phyloP scores from a whole-genome alignment of 1,140 invertebrate genomes.

The Batillaria attramentaria region DNA sequence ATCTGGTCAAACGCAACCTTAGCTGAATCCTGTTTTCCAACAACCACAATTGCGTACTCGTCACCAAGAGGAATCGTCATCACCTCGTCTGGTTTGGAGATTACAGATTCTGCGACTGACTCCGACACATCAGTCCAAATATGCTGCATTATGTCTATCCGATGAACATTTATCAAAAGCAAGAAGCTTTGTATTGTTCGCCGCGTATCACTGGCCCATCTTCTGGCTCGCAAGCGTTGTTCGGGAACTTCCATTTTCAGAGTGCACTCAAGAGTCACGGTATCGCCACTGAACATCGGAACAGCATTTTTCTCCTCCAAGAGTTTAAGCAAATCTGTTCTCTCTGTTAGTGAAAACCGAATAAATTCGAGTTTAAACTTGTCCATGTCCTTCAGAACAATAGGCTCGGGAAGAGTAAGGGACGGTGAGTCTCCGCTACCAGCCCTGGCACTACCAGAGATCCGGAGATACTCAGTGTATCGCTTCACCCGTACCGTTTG shows the following conservation, averaged over 20 bases:
- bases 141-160: slow-evolving; percentile 35
- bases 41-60: slow-evolving; percentile 33
- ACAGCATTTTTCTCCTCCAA: neutral
- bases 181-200: slow-evolving; percentile 17
- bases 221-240: slow-evolving; percentile 33
- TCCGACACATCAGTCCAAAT: slow-evolving; percentile 39
- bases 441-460: too few species aligned
- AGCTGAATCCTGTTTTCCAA: slow-evolving; percentile 39
- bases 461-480: slow-evolving; percentile 45
- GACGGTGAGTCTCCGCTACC: slow-evolving; percentile 24
- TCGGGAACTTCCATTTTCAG: slow-evolving; percentile 35
- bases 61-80: too few species aligned
- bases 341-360: neutral
- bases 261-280: slow-evolving; percentile 24
- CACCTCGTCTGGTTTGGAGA: slow-evolving; percentile 15
- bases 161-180: slow-evolving; percentile 10
- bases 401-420: slow-evolving; percentile 24
- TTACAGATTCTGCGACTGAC: slow-evolving; percentile 32
- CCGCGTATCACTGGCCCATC: slow-evolving; percentile 34
- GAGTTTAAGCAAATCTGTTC: neutral
- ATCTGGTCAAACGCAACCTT: slow-evolving; percentile 34
- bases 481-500: slow-evolving; percentile 33
- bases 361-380: slow-evolving; percentile 27
- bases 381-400: slow-evolving; percentile 18
- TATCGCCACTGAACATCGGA: neutral